Base-by-base conservation (phyloP, 2,888 invertebrate genomes). In the Diloba caeruleocephala region DNA sequence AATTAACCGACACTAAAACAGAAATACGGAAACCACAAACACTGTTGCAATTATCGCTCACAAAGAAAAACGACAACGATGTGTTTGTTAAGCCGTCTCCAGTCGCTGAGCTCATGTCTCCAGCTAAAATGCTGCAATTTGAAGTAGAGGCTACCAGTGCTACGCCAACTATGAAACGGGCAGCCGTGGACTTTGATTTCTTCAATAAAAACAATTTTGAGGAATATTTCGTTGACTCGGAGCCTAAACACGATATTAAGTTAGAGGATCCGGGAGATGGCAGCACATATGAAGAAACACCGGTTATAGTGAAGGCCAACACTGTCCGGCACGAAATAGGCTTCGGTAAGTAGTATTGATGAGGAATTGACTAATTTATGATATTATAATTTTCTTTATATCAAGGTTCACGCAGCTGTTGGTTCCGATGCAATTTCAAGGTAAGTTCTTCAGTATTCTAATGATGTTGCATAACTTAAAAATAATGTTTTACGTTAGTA, bases 161-260 rank as follows among this genome's bases (percentile, higher is more conserved):
- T 3, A 92, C 93, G 9, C 92, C 92, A 1, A 92, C 93, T 2
- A 92, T 93, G 91, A 93, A 90, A 72, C 79, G 93, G 12, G 92
- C 92, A 1, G 85, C 78, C 3, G 77, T 93, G 0, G 89, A 93
- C 62, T 93, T 93, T 38, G 87, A 92, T 67, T 92, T 92, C 57
- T 92, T 92, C 45, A 87, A 64, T 39, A 88, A 90, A 69, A 84
- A 88, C 45, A 90, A 87, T 10, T 87, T 84, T 26, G 86, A 89
- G 12, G 79, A 90, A 53, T 88, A 88, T 62, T 86, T 87, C 42
- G 72, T 80, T 2, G 87, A 90, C 44, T 66, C 76, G 9, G 61
- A 74, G 10, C 71, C 58, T 2, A 65, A 70, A 42, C 49, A 57
- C 29, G 60, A 63, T n/a, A 53, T 48, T 10, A 52, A 68, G 33